Conservation (phyloP, 2,113 vertebrate genomes). For the Nothoprocta perdicaria region DNA sequence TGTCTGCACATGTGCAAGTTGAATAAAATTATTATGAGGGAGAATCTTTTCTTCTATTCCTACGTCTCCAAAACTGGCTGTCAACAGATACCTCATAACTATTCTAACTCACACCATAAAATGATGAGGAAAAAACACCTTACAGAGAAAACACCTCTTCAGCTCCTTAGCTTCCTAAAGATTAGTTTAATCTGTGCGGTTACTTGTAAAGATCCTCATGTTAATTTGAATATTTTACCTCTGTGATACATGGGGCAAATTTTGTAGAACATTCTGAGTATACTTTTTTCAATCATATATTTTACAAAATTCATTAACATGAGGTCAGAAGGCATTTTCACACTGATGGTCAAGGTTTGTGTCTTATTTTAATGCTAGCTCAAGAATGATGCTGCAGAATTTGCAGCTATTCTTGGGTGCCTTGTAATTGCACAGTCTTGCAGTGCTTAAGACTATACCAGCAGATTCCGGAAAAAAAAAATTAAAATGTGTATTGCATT, state of each 20-base stretch:
- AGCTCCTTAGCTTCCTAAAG: background rate
- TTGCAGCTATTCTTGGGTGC: background rate
- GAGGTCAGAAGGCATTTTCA: background rate
- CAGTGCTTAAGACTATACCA: background rate
- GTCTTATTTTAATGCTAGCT: background rate
- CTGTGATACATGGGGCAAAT: background rate
- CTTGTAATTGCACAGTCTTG: background rate
- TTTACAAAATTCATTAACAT: background rate
- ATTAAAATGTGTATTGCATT: background rate
- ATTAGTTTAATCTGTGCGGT: background rate
- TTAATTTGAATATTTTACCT: background rate
- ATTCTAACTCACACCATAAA: background rate
- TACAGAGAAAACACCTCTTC: background rate
- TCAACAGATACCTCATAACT: background rate
- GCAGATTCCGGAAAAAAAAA: background rate
- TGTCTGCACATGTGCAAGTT: background rate
- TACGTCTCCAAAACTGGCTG: fast-evolving
- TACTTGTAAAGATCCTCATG: background rate
- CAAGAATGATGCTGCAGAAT: slow-evolving; percentile 10
- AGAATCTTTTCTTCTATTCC: background rate
- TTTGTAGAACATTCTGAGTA: background rate
- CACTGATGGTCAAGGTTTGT: background rate
- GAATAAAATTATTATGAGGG: slow-evolving; percentile 1
- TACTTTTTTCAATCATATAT: background rate
- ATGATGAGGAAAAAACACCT: background rate